phyloP scores from a whole-genome alignment of 2,113 vertebrate genomes.

The Oxyruncus cristatus region DNA sequence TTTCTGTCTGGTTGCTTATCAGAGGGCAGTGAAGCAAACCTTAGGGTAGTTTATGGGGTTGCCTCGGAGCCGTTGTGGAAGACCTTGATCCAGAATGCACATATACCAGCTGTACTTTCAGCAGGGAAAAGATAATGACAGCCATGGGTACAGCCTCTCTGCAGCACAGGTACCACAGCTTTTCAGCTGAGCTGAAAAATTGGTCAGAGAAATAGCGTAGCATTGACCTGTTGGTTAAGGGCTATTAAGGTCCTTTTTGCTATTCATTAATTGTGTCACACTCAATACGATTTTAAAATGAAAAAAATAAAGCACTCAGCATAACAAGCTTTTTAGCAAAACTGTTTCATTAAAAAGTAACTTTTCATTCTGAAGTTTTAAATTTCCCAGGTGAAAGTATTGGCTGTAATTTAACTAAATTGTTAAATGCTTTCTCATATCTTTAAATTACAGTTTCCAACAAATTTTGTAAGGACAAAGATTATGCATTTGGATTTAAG shows the following conservation, averaged over 20 bases:
- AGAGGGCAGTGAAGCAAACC: neutral
- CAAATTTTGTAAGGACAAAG: neutral
- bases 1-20: neutral
- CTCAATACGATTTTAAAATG: neutral
- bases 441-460: neutral
- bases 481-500: neutral
- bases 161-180: fast-evolving
- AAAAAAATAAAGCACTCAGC: neutral
- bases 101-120: neutral
- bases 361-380: neutral
- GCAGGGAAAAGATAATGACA: neutral
- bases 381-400: neutral
- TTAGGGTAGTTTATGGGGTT: neutral
- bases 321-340: neutral
- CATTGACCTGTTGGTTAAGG: neutral
- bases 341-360: neutral
- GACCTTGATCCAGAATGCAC: neutral
- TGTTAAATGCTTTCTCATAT: neutral
- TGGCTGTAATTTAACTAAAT: neutral
- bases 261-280: neutral
- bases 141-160: neutral
- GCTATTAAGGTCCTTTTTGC: neutral
- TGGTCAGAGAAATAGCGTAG: neutral
- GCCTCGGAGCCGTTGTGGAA: neutral
- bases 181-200: neutral